Evolutionary conservation across 2,113 vertebrate species (phyloP).

Genomic region (Chinchilla lanigera): DNA sequence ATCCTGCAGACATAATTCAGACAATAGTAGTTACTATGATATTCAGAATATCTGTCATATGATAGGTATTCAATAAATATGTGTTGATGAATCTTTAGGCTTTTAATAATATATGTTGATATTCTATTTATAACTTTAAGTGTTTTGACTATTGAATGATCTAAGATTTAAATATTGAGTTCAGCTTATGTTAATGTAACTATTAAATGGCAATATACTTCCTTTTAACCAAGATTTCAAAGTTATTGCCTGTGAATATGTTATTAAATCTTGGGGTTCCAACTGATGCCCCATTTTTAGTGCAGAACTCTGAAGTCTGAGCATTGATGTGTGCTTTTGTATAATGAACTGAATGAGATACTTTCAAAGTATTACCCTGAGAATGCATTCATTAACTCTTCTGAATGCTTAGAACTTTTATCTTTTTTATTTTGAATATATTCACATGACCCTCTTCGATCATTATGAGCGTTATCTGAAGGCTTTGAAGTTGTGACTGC

Average conservation of each 20-base stretch:
- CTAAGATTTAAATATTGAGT: neutral
- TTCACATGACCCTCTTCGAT: neutral
- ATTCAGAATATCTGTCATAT: neutral
- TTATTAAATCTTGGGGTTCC: neutral
- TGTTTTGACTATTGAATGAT: neutral
- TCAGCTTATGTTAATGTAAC: neutral
- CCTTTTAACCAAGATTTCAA: neutral
- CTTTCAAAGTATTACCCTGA: neutral
- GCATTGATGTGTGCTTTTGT: neutral
- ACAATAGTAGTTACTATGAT: neutral
- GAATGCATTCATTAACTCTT: neutral
- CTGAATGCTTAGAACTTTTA: neutral
- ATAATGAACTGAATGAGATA: neutral
- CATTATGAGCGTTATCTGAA: neutral
- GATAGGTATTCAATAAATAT: neutral
- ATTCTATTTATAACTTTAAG: neutral
- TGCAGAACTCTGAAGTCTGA: neutral
- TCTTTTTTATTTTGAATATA: conserved; percentile 46
- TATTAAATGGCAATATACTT: neutral
- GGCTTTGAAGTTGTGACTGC: neutral
- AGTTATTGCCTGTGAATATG: neutral
- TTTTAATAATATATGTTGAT: neutral
- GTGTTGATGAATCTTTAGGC: neutral
- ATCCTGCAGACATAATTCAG: neutral
- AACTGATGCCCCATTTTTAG: neutral